Percentiles rank a stretch among this genome's conserved stretches.
These are phyloP conservation scores for Metridium senile DNA, from an alignment of 92 coral and sea anemone genomes.

Conservation along the genomic window DNA sequence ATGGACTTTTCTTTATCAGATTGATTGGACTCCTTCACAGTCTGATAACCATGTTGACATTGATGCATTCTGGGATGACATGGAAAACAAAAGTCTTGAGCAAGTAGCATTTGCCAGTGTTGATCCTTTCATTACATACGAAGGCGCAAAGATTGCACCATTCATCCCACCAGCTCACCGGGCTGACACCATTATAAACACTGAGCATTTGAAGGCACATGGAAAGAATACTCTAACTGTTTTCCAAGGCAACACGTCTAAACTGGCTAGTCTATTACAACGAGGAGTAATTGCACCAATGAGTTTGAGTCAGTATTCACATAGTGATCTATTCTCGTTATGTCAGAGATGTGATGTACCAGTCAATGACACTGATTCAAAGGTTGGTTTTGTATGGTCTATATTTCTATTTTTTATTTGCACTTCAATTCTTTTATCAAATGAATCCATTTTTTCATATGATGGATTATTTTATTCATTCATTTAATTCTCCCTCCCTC, in stretches of 20 bases:
- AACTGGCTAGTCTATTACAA: conserved; percentile 34
- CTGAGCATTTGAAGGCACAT: conserved; percentile 24
- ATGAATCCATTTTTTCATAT: no score
- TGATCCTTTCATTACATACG: conserved; percentile 20
- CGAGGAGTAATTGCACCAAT: conserved; percentile 16
- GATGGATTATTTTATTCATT: no score
- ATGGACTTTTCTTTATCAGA: neutral
- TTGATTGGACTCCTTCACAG: conserved; percentile 23
- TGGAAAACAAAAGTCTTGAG: conserved; percentile 43
- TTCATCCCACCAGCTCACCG: conserved; percentile 43
- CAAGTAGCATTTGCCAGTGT: conserved; percentile 46
- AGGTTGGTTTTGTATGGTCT: no score
- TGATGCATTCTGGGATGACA: conserved; percentile 37
- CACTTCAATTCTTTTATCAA: no score
- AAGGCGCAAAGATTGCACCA: conserved; percentile 39
- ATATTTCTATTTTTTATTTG: no score
- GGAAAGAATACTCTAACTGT: neutral
- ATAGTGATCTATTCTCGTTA: conserved; percentile 26
- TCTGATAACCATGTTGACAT: conserved; percentile 25
- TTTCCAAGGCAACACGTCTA: conserved; percentile 42
- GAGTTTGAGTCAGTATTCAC: conserved; percentile 32
- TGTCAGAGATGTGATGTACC: conserved; percentile 51
- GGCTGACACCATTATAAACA: conserved; percentile 31
- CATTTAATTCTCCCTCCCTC: no score
- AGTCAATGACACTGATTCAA: conserved; percentile 31